Evolutionary conservation across 1,140 invertebrate genomes (phyloP).

Genomic region (Choristoneura fumiferana): DNA sequence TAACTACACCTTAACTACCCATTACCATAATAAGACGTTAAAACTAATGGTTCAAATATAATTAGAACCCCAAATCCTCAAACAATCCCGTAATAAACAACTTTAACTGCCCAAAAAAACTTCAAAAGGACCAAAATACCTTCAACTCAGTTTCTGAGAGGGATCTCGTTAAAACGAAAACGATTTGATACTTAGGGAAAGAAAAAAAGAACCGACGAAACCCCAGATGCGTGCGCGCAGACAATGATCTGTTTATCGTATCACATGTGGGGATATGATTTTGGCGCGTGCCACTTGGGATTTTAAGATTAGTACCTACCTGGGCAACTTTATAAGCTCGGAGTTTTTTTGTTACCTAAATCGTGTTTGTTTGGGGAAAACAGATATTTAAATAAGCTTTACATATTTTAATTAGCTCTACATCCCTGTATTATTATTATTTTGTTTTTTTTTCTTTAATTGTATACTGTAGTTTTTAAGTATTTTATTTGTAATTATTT

Average conservation of each 20-base stretch:
- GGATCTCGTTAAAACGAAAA: slow-evolving; percentile 8
- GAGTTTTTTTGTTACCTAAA: too few relatives aligned
- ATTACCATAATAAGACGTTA: too few relatives aligned
- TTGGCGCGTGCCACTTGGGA: slow-evolving; percentile 25
- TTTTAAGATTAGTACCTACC: too few relatives aligned
- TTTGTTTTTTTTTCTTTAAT: too few relatives aligned
- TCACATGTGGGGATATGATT: slow-evolving; percentile 36
- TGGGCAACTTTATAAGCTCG: too few relatives aligned
- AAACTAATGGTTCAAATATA: neutral
- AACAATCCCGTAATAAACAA: slow-evolving; percentile 3
- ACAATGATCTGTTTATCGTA: slow-evolving; percentile 57
- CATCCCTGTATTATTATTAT: too few relatives aligned
- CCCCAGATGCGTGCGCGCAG: neutral
- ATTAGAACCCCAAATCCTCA: neutral
- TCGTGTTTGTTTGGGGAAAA: too few relatives aligned
- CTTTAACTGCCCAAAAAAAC: slow-evolving; percentile 4
- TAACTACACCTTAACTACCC: too few relatives aligned
- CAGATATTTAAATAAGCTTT: too few relatives aligned
- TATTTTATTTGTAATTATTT: too few relatives aligned
- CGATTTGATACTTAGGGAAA: neutral
- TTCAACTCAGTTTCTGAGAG: slow-evolving; percentile 6
- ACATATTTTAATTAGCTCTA: too few relatives aligned
- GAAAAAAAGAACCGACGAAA: neutral
- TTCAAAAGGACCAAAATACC: slow-evolving; percentile 16
- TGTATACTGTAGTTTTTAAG: too few relatives aligned